Conservation (phyloP, 2,797 vertebrate species). For the Aulostomus chinensis region DNA sequence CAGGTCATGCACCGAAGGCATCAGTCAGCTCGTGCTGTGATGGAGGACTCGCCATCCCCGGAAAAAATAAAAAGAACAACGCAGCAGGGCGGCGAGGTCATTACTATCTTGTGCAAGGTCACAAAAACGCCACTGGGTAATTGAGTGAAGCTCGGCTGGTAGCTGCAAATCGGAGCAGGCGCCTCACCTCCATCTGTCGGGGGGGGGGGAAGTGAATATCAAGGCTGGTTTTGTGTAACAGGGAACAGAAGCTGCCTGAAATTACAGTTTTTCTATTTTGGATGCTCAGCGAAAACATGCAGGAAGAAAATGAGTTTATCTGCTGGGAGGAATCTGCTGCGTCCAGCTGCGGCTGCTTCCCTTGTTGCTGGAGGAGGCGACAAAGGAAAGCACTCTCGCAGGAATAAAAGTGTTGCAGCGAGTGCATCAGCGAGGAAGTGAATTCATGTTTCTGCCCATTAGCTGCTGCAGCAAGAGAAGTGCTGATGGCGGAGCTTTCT, state of each 20-base stretch:
- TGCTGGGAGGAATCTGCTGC: conserved; percentile 8
- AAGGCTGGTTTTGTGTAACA: conserved; percentile 12
- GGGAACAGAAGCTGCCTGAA: conserved; percentile 12
- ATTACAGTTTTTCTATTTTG: conserved; percentile 23
- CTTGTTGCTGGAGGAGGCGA: conserved; percentile 25
- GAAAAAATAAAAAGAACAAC: conserved; percentile 14
- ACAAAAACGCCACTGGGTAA: conserved; percentile 61
- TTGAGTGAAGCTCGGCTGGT: conserved; percentile 44
- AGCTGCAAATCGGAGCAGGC: conserved; percentile 30
- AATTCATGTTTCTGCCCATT: conserved; percentile 57
- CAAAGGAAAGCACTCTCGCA: conserved; percentile 58
- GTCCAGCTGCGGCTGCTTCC: conserved; percentile 7
- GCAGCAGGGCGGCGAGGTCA: conserved; percentile 37
- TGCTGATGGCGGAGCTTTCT: conserved; percentile 69
- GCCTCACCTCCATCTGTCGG: conserved; percentile 46
- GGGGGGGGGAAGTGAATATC: conserved; percentile 29
- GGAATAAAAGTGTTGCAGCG: conserved; percentile 36
- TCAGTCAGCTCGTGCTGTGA: conserved; percentile 48
- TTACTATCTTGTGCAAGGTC: conserved; percentile 70
- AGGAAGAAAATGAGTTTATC: conserved; percentile 39
- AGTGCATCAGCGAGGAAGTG: conserved; percentile 49
- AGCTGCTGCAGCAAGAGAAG: conserved; percentile 56
- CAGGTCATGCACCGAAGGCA: conserved; percentile 42
- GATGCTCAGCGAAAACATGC: conserved; percentile 34
- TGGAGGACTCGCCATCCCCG: conserved; percentile 24